Conservation (phyloP, 1,140 invertebrate species). For the Pogonomyrmex californicus region DNA sequence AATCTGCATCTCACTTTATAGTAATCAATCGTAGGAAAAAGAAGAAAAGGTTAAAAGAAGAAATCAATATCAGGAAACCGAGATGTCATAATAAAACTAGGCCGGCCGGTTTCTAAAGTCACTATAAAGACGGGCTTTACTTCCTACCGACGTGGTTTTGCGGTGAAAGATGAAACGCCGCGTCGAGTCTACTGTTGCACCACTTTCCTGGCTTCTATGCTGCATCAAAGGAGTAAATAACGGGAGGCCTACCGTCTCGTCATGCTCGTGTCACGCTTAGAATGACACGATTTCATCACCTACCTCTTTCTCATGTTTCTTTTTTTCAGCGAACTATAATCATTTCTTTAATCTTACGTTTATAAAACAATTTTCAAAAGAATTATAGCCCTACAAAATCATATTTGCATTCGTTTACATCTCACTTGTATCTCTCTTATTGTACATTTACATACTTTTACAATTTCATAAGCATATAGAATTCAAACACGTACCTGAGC, state of each 20-base stretch:
- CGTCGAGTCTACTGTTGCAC: conserved; percentile 68
- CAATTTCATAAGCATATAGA: background rate
- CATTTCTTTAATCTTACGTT: background rate
- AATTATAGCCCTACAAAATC: background rate
- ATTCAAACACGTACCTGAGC: background rate
- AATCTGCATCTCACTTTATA: background rate
- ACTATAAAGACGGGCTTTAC: conserved; percentile 61
- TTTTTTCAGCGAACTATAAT: conserved; percentile 3
- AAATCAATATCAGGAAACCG: background rate
- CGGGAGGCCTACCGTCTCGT: conserved; percentile 55
- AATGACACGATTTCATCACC: conserved; percentile 33
- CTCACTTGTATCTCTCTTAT: background rate
- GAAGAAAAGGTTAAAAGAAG: background rate
- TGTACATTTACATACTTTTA: background rate
- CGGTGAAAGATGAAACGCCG: conserved; percentile 76
- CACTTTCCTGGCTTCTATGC: conserved; percentile 75
- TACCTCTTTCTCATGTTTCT: background rate
- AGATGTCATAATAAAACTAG: conserved; percentile 55
- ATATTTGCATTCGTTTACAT: background rate
- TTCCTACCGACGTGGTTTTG: conserved; percentile 73
- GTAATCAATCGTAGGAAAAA: background rate
- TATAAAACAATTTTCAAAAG: conserved; percentile 3
- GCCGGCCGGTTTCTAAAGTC: conserved; percentile 61
- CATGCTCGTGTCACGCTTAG: conserved; percentile 41
- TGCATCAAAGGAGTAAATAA: conserved; percentile 69